These are phyloP conservation scores for Agonopterix heracliana DNA, from an alignment of 2,888 invertebrate species.

Conservation along the genomic window DNA sequence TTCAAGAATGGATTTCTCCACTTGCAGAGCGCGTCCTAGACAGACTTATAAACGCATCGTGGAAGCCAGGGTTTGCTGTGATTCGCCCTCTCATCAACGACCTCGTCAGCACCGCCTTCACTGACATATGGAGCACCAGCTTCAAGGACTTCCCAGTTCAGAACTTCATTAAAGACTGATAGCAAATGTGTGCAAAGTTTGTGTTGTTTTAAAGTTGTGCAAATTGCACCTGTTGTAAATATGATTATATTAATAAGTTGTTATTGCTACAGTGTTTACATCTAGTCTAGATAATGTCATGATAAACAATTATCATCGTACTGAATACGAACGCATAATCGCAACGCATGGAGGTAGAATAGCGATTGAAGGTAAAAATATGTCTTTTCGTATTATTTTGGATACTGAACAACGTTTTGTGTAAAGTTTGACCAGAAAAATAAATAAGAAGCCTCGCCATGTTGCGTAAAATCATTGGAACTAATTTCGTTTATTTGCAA, in stretches of 20 bases:
- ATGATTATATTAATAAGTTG: neutral
- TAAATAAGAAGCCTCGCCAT: too few relatives aligned
- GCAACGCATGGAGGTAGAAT: too few relatives aligned
- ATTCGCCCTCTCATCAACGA: constrained; percentile 87
- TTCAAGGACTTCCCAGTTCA: constrained; percentile 85
- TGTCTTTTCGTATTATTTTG: too few relatives aligned
- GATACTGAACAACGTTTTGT: too few relatives aligned
- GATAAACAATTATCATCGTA: too few relatives aligned
- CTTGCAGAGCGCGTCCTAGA: constrained; percentile 81
- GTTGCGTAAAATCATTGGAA: too few relatives aligned
- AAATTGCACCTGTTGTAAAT: neutral
- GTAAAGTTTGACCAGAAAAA: too few relatives aligned
- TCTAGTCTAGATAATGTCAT: too few relatives aligned
- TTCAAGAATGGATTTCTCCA: neutral
- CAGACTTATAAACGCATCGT: constrained; percentile 85
- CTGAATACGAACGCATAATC: too few relatives aligned
- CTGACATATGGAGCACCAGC: constrained; percentile 86
- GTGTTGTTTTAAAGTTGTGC: neutral
- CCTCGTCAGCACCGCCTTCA: constrained; percentile 88
- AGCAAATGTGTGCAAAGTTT: neutral
- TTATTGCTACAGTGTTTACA: too few relatives aligned
- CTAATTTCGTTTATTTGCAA: too few relatives aligned
- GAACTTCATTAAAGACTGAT: constrained; percentile 71
- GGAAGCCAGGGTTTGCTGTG: constrained; percentile 87
- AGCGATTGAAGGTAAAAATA: too few relatives aligned